Evolutionary conservation across 2,888 invertebrate species (phyloP).

Genomic region (Bedellia somnulentella): DNA sequence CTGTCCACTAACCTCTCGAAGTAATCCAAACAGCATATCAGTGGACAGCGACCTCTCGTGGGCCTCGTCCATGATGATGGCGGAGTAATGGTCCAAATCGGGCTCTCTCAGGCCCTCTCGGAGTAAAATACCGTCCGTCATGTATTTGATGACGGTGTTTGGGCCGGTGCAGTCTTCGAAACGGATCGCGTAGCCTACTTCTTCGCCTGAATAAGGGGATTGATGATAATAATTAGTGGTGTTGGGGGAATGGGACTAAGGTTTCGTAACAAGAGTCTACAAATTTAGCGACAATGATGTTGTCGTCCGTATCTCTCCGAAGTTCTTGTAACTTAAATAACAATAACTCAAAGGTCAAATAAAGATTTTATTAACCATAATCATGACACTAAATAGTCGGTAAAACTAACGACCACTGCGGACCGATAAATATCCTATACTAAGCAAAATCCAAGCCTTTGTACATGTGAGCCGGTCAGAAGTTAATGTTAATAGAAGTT

Average conservation of each 20-base stretch:
- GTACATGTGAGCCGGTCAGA: no score
- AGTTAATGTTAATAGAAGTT: no score
- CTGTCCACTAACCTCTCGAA: slow-evolving; percentile 88
- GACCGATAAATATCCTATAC: no score
- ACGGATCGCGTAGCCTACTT: slow-evolving; percentile 98
- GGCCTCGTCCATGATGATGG: slow-evolving; percentile 99
- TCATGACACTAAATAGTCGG: no score
- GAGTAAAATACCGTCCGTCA: slow-evolving; percentile 98
- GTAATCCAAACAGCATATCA: slow-evolving; percentile 94
- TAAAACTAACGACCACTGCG: no score
- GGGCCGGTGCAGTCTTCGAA: slow-evolving; percentile 99
- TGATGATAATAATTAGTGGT: background rate
- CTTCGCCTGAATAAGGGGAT: slow-evolving; percentile 62
- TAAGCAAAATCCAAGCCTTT: no score
- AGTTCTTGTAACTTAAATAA: no score
- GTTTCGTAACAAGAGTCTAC: no score
- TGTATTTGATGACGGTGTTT: slow-evolving; percentile 92
- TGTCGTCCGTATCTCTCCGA: no score
- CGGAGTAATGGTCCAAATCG: slow-evolving; percentile 96
- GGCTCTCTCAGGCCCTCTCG: slow-evolving; percentile 95
- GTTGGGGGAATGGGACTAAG: background rate
- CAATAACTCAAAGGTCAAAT: no score
- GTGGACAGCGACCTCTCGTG: slow-evolving; percentile 98
- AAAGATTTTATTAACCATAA: no score
- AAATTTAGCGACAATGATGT: no score